Evolutionary conservation across 1,140 invertebrate species (phyloP).

Genomic region (Caenorhabditis remanei): DNA sequence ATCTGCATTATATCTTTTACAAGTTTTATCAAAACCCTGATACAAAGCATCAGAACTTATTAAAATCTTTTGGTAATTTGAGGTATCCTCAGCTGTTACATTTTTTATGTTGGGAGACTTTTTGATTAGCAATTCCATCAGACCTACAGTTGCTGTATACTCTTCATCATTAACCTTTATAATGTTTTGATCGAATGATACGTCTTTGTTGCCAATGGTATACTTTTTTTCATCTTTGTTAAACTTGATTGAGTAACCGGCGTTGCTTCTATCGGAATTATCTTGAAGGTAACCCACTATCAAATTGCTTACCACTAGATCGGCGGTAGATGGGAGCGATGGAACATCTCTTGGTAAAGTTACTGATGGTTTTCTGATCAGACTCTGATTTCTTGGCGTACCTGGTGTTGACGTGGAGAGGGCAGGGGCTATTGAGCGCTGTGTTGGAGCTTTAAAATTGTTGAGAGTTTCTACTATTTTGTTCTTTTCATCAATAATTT

Average conservation of each 20-base stretch:
- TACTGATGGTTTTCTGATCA: slow-evolving; percentile 25
- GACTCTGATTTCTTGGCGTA: not conserved
- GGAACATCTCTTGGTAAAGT: not conserved
- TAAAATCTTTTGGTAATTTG: slow-evolving; percentile 67
- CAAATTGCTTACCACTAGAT: slow-evolving; percentile 59
- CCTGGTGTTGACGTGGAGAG: not conserved
- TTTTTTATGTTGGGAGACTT: slow-evolving; percentile 66
- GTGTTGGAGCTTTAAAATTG: slow-evolving; percentile 52
- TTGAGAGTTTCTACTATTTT: slow-evolving; percentile 67
- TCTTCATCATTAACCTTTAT: slow-evolving; percentile 60
- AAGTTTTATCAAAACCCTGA: slow-evolving; percentile 63
- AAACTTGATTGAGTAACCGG: slow-evolving; percentile 67
- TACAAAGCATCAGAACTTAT: slow-evolving; percentile 66
- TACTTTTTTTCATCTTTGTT: slow-evolving; percentile 59
- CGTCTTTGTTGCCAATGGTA: slow-evolving; percentile 67
- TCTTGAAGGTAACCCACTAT: slow-evolving; percentile 67
- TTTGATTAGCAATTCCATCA: slow-evolving; percentile 65
- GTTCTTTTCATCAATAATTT: slow-evolving; percentile 63
- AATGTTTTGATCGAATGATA: slow-evolving; percentile 65
- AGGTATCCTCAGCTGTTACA: slow-evolving; percentile 63
- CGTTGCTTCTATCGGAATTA: slow-evolving; percentile 62
- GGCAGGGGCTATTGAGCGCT: not conserved
- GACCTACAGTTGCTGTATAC: slow-evolving; percentile 63
- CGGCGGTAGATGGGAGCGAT: not conserved
- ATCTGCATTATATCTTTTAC: slow-evolving; percentile 65